A percentile compares a stretch with the other conserved stretches of the same genome.
These are phyloP conservation scores for Teleogryllus occipitalis DNA, from an alignment of 1,140 invertebrate genomes.

Conservation along the genomic window DNA sequence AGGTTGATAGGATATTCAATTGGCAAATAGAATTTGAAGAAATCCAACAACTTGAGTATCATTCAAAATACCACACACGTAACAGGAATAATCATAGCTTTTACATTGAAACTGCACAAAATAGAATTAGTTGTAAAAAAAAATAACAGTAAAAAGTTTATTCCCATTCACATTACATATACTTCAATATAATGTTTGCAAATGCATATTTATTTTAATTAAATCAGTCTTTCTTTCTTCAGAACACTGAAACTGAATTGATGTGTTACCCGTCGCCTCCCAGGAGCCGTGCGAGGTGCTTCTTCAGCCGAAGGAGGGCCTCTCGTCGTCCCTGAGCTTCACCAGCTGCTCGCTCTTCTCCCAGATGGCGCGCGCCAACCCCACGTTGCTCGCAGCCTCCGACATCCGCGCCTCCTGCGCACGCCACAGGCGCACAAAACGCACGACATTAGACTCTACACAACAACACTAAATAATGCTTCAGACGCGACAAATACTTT, in stretches of 20 bases:
- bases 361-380: background rate
- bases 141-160: background rate
- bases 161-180: background rate
- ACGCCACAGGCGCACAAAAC: too few species aligned
- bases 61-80: background rate
- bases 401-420: background rate
- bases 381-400: background rate
- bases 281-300: too few species aligned
- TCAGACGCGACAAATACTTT: too few species aligned
- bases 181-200: background rate
- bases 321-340: background rate
- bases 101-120: background rate
- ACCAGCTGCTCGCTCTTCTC: background rate
- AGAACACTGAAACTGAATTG: too few species aligned
- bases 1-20: too few species aligned
- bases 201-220: too few species aligned
- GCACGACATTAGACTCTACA: too few species aligned
- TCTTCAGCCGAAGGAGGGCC: background rate
- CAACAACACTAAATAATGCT: too few species aligned
- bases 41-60: too few species aligned
- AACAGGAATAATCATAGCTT: background rate
- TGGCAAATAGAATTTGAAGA: too few species aligned
- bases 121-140: background rate
- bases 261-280: too few species aligned
- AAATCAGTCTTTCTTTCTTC: too few species aligned